These are phyloP conservation scores for Neuroscelio doddi DNA, from an alignment of 2,888 invertebrate genomes.

Conservation along the genomic window DNA sequence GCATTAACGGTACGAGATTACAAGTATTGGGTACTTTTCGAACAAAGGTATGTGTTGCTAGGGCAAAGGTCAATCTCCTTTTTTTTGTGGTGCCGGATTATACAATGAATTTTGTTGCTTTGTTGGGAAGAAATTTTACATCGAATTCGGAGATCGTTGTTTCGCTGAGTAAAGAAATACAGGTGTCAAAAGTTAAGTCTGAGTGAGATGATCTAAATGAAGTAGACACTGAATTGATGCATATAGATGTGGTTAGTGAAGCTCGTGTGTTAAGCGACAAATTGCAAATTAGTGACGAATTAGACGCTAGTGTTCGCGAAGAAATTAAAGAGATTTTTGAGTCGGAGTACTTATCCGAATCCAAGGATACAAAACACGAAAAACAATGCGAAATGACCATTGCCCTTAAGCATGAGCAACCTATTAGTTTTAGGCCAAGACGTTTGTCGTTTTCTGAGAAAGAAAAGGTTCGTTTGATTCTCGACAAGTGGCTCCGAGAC, in stretches of 20 bases:
- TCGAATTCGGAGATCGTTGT: slow-evolving; percentile 1
- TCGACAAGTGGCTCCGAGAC: slow-evolving; percentile 7
- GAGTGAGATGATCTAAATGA: no score
- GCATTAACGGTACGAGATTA: slow-evolving; percentile 10
- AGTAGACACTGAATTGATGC: no score
- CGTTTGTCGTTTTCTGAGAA: slow-evolving; percentile 14
- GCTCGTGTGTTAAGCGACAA: no score
- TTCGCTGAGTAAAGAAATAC: no score
- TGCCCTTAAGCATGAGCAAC: slow-evolving; percentile 18
- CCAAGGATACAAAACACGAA: neutral
- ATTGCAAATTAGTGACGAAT: no score
- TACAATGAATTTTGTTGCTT: slow-evolving; percentile 10
- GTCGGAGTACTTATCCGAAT: neutral
- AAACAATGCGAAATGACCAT: slow-evolving; percentile 10
- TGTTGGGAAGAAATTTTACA: slow-evolving; percentile 20
- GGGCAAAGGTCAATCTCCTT: neutral
- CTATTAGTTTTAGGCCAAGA: slow-evolving; percentile 23
- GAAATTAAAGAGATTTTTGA: slow-evolving; percentile 6
- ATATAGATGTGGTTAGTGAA: no score
- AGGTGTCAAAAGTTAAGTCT: no score
- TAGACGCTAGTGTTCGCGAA: slow-evolving; percentile 2
- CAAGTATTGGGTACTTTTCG: slow-evolving; percentile 14
- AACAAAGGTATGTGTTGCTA: neutral
- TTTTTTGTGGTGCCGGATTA: slow-evolving; percentile 20
- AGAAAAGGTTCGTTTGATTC: slow-evolving; percentile 9